Conservation (phyloP, 30 jellyfish, hydroid and myxozoan species). For the Pelagia noctiluca region DNA sequence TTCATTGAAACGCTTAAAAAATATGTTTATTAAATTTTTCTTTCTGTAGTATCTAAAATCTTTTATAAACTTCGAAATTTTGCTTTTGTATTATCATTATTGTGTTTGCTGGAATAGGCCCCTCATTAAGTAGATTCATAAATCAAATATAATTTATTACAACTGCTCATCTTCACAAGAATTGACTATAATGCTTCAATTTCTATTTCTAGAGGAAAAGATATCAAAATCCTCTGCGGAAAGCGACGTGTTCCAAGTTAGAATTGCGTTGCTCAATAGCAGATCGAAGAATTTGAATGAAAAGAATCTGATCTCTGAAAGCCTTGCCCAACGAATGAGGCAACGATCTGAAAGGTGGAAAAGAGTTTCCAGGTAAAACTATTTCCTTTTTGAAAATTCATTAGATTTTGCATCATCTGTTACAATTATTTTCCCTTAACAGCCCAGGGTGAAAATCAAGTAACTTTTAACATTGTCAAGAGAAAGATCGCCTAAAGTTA, state of each 20-base stretch:
- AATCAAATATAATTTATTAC: too few species aligned
- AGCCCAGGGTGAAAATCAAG: too few species aligned
- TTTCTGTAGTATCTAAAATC: too few species aligned
- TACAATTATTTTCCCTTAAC: neutral
- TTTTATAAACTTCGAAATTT: too few species aligned
- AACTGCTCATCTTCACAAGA: conserved; percentile 7
- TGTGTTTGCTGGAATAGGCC: neutral
- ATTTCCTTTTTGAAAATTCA: neutral
- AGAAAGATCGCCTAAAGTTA: too few species aligned
- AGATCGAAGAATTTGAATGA: conserved; percentile 37
- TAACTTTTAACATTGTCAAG: too few species aligned
- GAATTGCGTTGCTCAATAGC: conserved; percentile 25
- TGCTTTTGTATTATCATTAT: too few species aligned
- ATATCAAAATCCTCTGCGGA: neutral
- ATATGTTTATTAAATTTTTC: too few species aligned
- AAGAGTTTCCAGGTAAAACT: conserved; percentile 13
- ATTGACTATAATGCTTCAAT: neutral
- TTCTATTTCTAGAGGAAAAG: conserved; percentile 18
- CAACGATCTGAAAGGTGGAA: conserved; percentile 42
- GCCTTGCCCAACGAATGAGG: conserved; percentile 31
- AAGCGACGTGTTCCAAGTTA: conserved; percentile 40
- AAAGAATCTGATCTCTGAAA: conserved; percentile 21
- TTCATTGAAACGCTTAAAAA: too few species aligned
- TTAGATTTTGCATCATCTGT: neutral
- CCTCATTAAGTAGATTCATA: neutral